Percentiles rank a stretch among this genome's conserved stretches.
These are phyloP conservation scores for Teleogryllus occipitalis DNA, from an alignment of 1,140 invertebrate genomes.

Conservation along the genomic window DNA sequence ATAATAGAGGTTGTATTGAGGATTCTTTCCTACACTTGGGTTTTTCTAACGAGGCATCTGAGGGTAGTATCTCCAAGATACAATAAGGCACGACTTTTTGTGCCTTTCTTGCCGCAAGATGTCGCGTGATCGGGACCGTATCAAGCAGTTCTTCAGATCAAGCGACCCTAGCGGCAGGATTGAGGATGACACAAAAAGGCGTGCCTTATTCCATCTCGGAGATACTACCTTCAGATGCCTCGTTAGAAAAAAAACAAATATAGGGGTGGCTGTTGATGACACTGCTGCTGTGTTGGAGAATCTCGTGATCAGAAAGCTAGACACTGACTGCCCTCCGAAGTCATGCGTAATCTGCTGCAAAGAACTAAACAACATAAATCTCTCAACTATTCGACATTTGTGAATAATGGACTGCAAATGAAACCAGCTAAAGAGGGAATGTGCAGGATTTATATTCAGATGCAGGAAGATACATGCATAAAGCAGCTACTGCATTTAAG, in stretches of 20 bases:
- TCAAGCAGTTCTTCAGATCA: too few relatives aligned
- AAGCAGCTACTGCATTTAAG: background rate
- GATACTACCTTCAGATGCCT: too few relatives aligned
- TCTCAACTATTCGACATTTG: background rate
- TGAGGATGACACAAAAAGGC: too few relatives aligned
- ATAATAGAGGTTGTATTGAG: too few relatives aligned
- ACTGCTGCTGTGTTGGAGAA: background rate
- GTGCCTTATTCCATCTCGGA: too few relatives aligned
- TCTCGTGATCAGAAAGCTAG: background rate
- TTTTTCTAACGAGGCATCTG: too few relatives aligned
- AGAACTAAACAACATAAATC: background rate
- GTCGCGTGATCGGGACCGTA: too few relatives aligned
- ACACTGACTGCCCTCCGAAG: background rate
- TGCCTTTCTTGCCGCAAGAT: too few relatives aligned
- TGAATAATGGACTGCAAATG: background rate
- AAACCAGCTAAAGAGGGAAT: background rate
- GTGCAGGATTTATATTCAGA: background rate
- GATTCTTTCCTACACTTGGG: too few relatives aligned
- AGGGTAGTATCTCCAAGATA: too few relatives aligned
- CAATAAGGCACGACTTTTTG: too few relatives aligned
- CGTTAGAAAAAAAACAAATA: background rate
- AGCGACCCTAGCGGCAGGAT: too few relatives aligned
- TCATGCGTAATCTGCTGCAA: background rate
- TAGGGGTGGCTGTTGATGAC: background rate
- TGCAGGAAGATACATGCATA: background rate